Percentiles rank a stretch among this genome's conserved stretches.
Evolutionary conservation across 2,113 vertebrate genomes (phyloP).

Genomic region (Chaenogobius annularis): DNA sequence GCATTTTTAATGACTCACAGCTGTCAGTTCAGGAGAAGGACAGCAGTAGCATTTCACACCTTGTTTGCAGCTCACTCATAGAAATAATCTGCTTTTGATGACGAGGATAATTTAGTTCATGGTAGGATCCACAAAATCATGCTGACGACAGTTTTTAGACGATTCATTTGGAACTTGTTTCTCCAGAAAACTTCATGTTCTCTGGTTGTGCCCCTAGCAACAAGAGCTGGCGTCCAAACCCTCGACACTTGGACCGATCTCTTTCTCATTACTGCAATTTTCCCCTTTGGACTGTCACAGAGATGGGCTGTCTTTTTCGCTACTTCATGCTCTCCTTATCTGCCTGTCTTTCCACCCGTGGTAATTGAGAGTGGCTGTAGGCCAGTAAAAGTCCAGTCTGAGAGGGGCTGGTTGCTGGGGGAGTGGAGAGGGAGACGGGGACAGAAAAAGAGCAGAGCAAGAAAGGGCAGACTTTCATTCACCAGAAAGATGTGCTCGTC

Average conservation of each 20-base stretch:
- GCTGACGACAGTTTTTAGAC: conserved; percentile 12
- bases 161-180: conserved; percentile 34
- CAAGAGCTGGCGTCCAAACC: conserved; percentile 50
- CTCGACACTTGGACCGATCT: conserved; percentile 57
- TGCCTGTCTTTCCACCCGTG: conserved; percentile 74
- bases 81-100: conserved; percentile 32
- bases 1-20: conserved; percentile 50
- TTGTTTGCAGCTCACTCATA: conserved; percentile 39
- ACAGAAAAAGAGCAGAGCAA: conserved; percentile 58
- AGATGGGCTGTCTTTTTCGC: conserved; percentile 62
- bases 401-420: conserved; percentile 12
- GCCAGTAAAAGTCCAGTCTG: conserved; percentile 66
- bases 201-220: conserved; percentile 51
- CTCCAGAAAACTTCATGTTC: conserved; percentile 59
- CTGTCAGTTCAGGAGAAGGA: conserved; percentile 37
- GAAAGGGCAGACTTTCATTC: conserved; percentile 78
- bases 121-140: not conserved
- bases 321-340: conserved; percentile 73
- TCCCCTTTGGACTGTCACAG: conserved; percentile 57
- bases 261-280: conserved; percentile 65
- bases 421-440: conserved; percentile 48
- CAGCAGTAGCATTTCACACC: conserved; percentile 40
- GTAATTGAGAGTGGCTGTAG: conserved; percentile 71
- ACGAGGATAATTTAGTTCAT: not conserved
- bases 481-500: conserved; percentile 71